phyloP scores from a whole-genome alignment of 2,113 vertebrate genomes.

The Vulpes lagopus region DNA sequence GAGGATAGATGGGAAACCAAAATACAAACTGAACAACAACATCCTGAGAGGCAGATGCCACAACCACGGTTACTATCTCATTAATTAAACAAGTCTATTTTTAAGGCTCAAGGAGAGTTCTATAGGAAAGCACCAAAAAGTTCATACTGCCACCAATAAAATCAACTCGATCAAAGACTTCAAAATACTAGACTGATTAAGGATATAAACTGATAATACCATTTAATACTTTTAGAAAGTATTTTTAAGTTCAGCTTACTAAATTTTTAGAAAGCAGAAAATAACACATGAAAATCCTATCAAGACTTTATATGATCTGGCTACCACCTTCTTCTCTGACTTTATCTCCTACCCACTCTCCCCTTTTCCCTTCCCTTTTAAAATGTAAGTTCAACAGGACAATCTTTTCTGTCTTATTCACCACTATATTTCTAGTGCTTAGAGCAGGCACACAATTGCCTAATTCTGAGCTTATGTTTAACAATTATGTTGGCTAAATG shows the following conservation, averaged over 20 bases:
- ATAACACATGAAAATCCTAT: neutral
- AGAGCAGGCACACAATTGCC: neutral
- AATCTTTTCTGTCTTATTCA: neutral
- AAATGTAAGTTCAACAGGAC: neutral
- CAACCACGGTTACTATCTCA: neutral
- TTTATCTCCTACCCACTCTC: neutral
- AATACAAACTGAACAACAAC: neutral
- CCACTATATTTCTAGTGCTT: neutral
- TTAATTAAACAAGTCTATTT: neutral
- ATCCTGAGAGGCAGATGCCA: neutral
- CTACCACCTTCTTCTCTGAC: neutral
- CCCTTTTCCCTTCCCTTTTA: neutral
- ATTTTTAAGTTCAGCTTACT: neutral
- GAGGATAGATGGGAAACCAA: neutral
- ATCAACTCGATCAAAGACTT: neutral
- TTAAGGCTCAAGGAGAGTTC: neutral
- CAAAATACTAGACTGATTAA: neutral
- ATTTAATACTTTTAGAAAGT: neutral
- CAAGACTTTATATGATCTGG: neutral
- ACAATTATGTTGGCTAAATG: neutral
- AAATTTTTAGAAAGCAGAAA: conserved; percentile 47
- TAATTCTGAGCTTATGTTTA: neutral
- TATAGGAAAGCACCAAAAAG: neutral
- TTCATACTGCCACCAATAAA: neutral
- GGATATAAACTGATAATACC: neutral